Base-by-base conservation (phyloP, 2,888 invertebrate genomes). In the Caenorhabditis auriculariae region DNA sequence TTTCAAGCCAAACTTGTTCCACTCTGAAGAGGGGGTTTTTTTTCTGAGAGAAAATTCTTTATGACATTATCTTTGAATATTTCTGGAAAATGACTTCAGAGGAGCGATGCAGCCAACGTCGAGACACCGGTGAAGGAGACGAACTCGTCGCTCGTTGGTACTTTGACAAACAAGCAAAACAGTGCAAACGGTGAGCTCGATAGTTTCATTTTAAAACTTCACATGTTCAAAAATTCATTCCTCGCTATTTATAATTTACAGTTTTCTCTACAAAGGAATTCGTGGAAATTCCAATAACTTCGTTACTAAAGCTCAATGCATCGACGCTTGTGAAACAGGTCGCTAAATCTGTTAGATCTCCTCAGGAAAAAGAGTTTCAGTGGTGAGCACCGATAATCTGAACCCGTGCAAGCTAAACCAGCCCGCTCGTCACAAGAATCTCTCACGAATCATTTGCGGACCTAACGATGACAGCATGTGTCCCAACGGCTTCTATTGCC, bases 281-380 rank as follows among this genome's bases (percentile, higher is more conserved):
- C 66, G 73, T 15, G 80, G 80, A 48, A 80, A 78, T 44, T 66
- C 73, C 42, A 80, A 80, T 66, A 80, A 80, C 46, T 80, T 80
- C 60, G 69, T 80, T 50, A 75, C 76, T 1, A 70, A 66, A 54
- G 65, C 69, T 7, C 70, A 72, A 46, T 80, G 80, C 59, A 68
- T 67, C 42, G 80, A 80, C 50, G 70, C 66, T 17, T 75, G 75
- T 49, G 73, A 66, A 55, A 42, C 47, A 37, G 59, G 69, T 69
- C 46, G 28, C 53, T 23, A 4, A 26, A 35, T 9, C 19, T 35
- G 29, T 32, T 32, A 45, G 41, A 4, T 12, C 21, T 19, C 28
- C 29, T 12, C 9, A 41, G 19, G 9, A 9, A n/a, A 9, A n/a
- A 24, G 19, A 26, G 19, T 50, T 60, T 55, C 49, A 65, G 65